phyloP scores from a whole-genome alignment of 1,140 invertebrate species.

The Diorhabda carinulata region DNA sequence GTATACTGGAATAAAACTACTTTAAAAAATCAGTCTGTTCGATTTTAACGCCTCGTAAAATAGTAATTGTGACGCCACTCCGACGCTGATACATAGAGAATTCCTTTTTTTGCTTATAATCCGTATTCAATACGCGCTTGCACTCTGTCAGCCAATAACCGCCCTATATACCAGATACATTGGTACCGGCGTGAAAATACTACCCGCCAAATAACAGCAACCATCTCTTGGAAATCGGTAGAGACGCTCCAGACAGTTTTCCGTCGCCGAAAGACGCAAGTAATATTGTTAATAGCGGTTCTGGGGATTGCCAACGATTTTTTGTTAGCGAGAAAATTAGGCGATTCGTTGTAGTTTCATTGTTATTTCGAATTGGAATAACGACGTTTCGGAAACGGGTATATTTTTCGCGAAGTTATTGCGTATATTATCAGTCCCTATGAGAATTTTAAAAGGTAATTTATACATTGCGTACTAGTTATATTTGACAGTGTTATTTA shows the following conservation, averaged over 20 bases:
- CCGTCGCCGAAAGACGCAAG: not conserved
- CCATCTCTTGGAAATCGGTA: not conserved
- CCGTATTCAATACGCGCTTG: no score
- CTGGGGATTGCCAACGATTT: conserved; percentile 4
- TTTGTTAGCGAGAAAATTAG: not conserved
- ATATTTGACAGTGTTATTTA: no score
- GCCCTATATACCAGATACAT: no score
- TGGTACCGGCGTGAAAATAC: not conserved
- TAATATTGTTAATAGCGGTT: conserved; percentile 3
- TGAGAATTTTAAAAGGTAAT: not conserved
- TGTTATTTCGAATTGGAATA: not conserved
- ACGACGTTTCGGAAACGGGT: not conserved
- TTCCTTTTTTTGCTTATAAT: no score
- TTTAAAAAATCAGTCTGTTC: no score
- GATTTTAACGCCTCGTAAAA: no score
- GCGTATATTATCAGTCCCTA: not conserved
- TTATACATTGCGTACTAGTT: not conserved
- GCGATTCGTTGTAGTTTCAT: not conserved
- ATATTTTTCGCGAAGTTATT: not conserved
- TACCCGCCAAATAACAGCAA: not conserved
- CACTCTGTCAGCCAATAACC: no score
- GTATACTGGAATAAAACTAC: no score
- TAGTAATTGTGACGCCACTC: no score
- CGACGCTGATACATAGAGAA: no score
- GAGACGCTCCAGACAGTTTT: not conserved